These are phyloP conservation scores for Cephus runcator DNA, from an alignment of 2,888 invertebrate species.

Conservation along the genomic window DNA sequence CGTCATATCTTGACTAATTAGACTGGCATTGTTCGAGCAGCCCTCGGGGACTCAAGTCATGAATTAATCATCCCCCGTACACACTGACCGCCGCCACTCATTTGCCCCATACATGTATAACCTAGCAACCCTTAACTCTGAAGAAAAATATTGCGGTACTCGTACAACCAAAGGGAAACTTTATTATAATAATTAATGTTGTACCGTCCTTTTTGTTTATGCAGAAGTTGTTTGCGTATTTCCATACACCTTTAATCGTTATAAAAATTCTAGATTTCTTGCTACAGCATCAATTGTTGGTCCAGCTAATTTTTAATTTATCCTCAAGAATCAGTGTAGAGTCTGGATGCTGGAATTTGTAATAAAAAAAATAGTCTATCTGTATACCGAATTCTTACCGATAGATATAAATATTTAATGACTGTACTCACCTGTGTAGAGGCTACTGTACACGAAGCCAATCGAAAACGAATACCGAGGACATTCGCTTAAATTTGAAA, in stretches of 20 bases:
- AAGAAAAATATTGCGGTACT: background rate
- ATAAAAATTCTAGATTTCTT: background rate
- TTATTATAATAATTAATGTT: background rate
- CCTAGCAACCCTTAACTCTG: background rate
- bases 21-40: conserved; percentile 49
- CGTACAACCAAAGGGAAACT: background rate
- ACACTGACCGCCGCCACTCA: conserved; percentile 34
- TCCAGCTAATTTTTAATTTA: background rate
- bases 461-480: conserved; percentile 5
- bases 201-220: background rate
- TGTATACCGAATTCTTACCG: conserved; percentile 19
- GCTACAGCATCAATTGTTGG: background rate
- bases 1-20: conserved; percentile 58
- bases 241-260: background rate
- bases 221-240: background rate
- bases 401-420: conserved; percentile 37
- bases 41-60: conserved; percentile 46
- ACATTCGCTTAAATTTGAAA: conserved; percentile 16
- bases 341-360: background rate
- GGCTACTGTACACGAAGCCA: background rate
- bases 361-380: background rate
- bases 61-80: conserved; percentile 52
- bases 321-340: background rate
- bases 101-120: conserved; percentile 15
- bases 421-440: background rate